A percentile compares a stretch with the other conserved stretches of the same genome.
phyloP scores from a whole-genome alignment of 2,797 vertebrate genomes.

The Kryptopterus vitreolus region DNA sequence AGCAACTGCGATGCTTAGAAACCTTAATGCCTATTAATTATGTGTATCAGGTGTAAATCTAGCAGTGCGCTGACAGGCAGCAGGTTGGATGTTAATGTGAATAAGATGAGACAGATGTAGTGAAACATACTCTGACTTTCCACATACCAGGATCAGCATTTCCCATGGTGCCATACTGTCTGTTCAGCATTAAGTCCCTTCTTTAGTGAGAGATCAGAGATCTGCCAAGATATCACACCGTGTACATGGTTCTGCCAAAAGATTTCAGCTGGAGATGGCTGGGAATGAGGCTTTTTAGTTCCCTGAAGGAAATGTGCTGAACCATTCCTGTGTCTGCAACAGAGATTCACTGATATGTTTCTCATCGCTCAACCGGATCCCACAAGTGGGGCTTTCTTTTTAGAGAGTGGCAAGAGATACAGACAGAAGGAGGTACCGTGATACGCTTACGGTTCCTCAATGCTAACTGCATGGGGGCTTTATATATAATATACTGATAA shows the following conservation, averaged over 20 bases:
- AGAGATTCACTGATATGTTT: slow-evolving; percentile 63
- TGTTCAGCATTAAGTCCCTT: slow-evolving; percentile 59
- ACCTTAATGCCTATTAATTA: slow-evolving; percentile 57
- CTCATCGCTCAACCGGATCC: slow-evolving; percentile 53
- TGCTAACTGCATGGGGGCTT: slow-evolving; percentile 51
- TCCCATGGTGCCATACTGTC: slow-evolving; percentile 48
- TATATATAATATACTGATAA: slow-evolving; percentile 23
- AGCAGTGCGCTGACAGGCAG: slow-evolving; percentile 52
- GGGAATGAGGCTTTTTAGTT: slow-evolving; percentile 62
- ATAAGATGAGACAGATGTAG: slow-evolving; percentile 66
- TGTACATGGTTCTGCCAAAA: slow-evolving; percentile 65
- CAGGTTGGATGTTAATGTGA: slow-evolving; percentile 63
- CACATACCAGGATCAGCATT: slow-evolving; percentile 48
- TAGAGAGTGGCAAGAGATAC: slow-evolving; percentile 36
- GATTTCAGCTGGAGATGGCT: slow-evolving; percentile 62
- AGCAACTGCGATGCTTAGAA: slow-evolving; percentile 40
- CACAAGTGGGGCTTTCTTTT: slow-evolving; percentile 61
- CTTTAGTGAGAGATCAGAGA: slow-evolving; percentile 46
- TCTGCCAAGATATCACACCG: slow-evolving; percentile 60
- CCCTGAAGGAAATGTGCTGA: slow-evolving; percentile 69
- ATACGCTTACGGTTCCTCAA: slow-evolving; percentile 62
- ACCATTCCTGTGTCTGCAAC: slow-evolving; percentile 58
- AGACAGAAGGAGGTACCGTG: slow-evolving; percentile 49
- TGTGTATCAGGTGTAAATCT: slow-evolving; percentile 48
- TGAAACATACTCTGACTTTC: slow-evolving; percentile 30